These are phyloP conservation scores for Amphiura filiformis DNA, from an alignment of 35 echinoderm and acorn worm genomes.

Conservation along the genomic window DNA sequence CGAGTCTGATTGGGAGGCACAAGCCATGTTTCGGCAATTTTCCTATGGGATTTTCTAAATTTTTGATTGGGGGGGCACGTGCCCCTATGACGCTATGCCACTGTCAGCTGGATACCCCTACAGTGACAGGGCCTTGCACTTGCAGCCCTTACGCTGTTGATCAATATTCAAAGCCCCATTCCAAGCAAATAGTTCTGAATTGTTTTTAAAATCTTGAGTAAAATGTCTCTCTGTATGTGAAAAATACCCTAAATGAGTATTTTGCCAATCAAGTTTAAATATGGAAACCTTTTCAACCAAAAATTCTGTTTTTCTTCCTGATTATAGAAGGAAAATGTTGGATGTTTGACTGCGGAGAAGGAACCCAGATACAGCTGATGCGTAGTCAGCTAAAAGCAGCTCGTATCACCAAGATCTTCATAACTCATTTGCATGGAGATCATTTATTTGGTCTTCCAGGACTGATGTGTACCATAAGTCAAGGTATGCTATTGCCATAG, in stretches of 20 bases:
- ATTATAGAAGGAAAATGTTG: constrained; percentile 51
- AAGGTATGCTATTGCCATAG: constrained; percentile 13
- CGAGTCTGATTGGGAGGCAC: too few relatives aligned
- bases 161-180: too few relatives aligned
- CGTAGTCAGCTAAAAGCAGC: constrained; percentile 52
- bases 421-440: constrained; percentile 84
- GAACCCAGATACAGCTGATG: constrained; percentile 76
- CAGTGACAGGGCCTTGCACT: too few relatives aligned
- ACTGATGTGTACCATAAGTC: constrained; percentile 61
- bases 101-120: too few relatives aligned
- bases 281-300: too few relatives aligned
- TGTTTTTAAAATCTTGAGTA: neutral
- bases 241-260: neutral
- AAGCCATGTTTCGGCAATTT: too few relatives aligned
- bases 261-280: too few relatives aligned
- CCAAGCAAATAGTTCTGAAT: neutral
- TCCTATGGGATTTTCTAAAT: too few relatives aligned
- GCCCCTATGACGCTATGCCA: too few relatives aligned
- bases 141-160: too few relatives aligned
- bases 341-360: constrained; percentile 84
- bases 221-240: neutral
- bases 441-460: constrained; percentile 80
- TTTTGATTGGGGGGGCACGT: too few relatives aligned
- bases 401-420: constrained; percentile 72
- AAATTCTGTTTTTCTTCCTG: too few relatives aligned